Conservation (phyloP, 2,797 vertebrate species). For the Thaleichthys pacificus region DNA sequence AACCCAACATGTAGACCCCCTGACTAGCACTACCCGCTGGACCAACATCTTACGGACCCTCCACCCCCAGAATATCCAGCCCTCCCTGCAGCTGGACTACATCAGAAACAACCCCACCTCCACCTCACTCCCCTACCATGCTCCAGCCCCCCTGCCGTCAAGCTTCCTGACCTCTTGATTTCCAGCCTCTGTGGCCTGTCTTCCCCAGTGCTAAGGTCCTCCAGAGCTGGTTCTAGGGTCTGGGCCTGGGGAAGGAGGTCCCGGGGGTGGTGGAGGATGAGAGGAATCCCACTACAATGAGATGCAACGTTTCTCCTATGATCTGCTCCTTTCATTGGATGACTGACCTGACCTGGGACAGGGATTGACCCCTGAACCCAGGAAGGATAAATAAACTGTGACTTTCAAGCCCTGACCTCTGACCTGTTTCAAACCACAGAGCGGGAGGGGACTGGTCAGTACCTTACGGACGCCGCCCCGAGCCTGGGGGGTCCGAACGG, state of each 20-base stretch:
- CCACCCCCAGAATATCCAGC: background rate
- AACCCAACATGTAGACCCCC: no score
- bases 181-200: background rate
- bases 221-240: background rate
- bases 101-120: background rate
- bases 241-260: background rate
- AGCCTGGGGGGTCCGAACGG: slow-evolving; percentile 80
- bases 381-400: slow-evolving; percentile 55
- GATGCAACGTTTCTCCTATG: background rate
- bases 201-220: slow-evolving; percentile 6
- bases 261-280: slow-evolving; percentile 29
- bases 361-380: background rate
- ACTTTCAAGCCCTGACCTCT: slow-evolving; percentile 22
- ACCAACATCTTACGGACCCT: background rate
- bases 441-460: background rate
- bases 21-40: background rate
- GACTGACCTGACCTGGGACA: slow-evolving; percentile 7
- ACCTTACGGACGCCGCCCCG: slow-evolving; percentile 77
- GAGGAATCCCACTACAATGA: slow-evolving; percentile 30
- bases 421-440: background rate
- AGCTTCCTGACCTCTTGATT: background rate
- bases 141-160: background rate
- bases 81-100: background rate
- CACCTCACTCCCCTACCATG: background rate
- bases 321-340: background rate